A percentile compares a stretch with the other conserved stretches of the same genome.
These are phyloP conservation scores for Borostomias antarcticus DNA, from an alignment of 2,797 vertebrate genomes.

Conservation along the genomic window DNA sequence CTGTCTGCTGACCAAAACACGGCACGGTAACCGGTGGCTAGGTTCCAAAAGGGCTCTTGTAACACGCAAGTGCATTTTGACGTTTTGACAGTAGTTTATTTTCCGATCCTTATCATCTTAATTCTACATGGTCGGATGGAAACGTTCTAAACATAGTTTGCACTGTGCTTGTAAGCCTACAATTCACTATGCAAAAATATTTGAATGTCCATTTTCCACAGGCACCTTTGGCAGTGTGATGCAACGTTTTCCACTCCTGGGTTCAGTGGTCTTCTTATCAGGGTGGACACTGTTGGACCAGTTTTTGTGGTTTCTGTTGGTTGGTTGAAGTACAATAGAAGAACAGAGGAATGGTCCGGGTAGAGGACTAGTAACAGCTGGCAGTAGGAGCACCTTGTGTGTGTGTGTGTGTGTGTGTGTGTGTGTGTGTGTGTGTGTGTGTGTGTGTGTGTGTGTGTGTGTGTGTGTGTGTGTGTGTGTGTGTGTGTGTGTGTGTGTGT, in stretches of 20 bases:
- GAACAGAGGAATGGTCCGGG: slow-evolving; percentile 13
- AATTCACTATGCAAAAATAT: not conserved
- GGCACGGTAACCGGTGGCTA: no score
- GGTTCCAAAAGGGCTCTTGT: no score
- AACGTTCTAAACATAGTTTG: no score
- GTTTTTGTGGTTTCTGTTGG: slow-evolving; percentile 16
- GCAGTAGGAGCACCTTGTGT: no score
- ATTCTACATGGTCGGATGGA: no score
- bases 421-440: not conserved
- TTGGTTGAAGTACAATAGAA: not conserved
- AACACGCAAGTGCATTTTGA: no score
- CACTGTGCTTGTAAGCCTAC: no score
- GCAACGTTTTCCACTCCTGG: slow-evolving; percentile 26
- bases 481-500: not conserved
- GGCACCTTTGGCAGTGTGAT: slow-evolving; percentile 19
- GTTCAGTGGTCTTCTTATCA: slow-evolving; percentile 36
- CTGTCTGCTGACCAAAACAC: slow-evolving; percentile 5
- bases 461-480: not conserved
- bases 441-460: not conserved
- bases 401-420: not conserved
- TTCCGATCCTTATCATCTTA: no score
- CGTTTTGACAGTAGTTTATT: no score
- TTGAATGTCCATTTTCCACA: slow-evolving; percentile 12
- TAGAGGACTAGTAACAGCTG: not conserved
- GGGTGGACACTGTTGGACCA: slow-evolving; percentile 33